These are phyloP conservation scores for Dicerorhinus sumatrensis DNA, from an alignment of 2,113 vertebrate species.

Conservation along the genomic window DNA sequence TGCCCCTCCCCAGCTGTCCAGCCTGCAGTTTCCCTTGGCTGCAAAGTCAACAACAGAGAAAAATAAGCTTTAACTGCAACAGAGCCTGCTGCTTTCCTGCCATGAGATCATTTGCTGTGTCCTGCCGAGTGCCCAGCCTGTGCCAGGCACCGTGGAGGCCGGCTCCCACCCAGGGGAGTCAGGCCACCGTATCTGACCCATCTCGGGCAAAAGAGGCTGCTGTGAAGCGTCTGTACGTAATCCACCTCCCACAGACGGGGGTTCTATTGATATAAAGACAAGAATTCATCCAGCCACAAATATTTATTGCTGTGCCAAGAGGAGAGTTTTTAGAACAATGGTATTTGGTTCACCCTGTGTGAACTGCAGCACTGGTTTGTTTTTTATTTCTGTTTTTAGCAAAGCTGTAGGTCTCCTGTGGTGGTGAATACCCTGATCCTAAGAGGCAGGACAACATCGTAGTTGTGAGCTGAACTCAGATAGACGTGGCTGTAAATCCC, in stretches of 20 bases:
- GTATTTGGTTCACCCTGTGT: background rate
- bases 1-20: background rate
- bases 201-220: background rate
- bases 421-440: background rate
- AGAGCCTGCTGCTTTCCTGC: background rate
- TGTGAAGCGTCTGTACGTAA: fast-evolving
- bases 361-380: background rate
- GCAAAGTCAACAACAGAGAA: background rate
- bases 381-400: background rate
- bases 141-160: fast-evolving
- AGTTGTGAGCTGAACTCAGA: background rate
- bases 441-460: background rate
- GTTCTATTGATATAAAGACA: background rate
- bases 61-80: background rate
- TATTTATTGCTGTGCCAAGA: background rate
- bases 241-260: background rate
- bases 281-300: background rate
- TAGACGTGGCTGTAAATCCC: background rate
- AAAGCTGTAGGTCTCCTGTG: background rate
- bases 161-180: background rate
- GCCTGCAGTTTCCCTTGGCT: background rate
- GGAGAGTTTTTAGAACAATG: background rate
- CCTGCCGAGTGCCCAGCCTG: background rate
- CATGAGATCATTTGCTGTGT: background rate
- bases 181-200: fast-evolving